These are phyloP conservation scores for Mallotus villosus DNA, from an alignment of 2,797 vertebrate genomes.

Conservation along the genomic window DNA sequence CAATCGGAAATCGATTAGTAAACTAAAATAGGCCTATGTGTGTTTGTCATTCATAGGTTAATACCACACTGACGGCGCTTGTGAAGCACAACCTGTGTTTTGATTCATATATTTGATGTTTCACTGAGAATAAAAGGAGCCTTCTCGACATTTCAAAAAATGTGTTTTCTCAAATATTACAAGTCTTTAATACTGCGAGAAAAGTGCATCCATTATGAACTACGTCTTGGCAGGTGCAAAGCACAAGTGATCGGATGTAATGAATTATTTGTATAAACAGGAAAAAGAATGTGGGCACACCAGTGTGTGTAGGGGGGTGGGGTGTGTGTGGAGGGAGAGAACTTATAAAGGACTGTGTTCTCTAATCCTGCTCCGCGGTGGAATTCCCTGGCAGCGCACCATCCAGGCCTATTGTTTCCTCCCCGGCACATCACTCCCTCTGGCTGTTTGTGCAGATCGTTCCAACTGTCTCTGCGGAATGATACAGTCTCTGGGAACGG, in stretches of 20 bases:
- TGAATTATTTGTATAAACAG: slow-evolving; percentile 1
- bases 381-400: slow-evolving; percentile 70
- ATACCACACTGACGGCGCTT: not conserved
- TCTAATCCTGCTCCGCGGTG: slow-evolving; percentile 66
- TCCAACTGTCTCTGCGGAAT: slow-evolving; percentile 2
- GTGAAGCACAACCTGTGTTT: not conserved
- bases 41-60: not conserved
- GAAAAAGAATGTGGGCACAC: slow-evolving; percentile 9
- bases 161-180: not conserved
- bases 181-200: not conserved
- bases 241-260: not conserved
- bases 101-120: not conserved
- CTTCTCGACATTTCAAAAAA: not conserved
- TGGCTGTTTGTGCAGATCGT: not conserved
- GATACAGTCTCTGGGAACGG: not conserved
- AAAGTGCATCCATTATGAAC: not conserved
- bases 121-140: not conserved
- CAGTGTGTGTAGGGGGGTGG: slow-evolving; percentile 20
- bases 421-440: slow-evolving; percentile 43
- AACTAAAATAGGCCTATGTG: not conserved
- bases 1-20: not conserved
- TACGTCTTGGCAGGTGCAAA: not conserved
- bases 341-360: slow-evolving; percentile 53
- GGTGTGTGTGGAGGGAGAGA: slow-evolving; percentile 22
- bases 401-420: slow-evolving; percentile 56